These are phyloP conservation scores for Leucophenga varia DNA, from an alignment of 1,140 invertebrate species.

Conservation along the genomic window DNA sequence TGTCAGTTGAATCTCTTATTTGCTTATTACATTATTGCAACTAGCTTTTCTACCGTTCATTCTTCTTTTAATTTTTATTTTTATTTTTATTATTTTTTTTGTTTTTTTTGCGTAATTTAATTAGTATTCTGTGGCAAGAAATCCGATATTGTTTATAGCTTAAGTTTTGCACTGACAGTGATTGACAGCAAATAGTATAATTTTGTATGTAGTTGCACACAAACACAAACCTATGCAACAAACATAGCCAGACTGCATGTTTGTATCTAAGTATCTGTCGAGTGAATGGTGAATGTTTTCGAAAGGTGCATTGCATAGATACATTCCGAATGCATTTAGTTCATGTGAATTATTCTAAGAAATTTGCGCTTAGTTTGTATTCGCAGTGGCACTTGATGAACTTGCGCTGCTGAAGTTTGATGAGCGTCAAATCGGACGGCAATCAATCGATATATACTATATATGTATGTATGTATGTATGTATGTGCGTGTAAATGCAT, in stretches of 20 bases:
- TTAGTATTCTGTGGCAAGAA: constrained; percentile 52
- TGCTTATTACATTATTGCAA: constrained; percentile 28
- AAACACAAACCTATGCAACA: constrained; percentile 3
- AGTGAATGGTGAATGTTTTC: no score
- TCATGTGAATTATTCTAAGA: no score
- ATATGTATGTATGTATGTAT: no score
- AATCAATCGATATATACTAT: no score
- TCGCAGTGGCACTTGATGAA: not conserved
- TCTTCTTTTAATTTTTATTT: constrained; percentile 18
- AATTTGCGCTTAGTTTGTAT: constrained; percentile 10
- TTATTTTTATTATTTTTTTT: constrained; percentile 12
- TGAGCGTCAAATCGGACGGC: no score
- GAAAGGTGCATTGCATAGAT: no score
- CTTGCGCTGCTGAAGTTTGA: not conserved
- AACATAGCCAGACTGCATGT: no score
- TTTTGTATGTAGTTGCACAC: constrained; percentile 5
- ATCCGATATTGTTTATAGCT: constrained; percentile 53
- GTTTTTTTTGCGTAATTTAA: constrained; percentile 49
- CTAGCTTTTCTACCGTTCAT: constrained; percentile 27
- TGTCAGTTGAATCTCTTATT: not conserved
- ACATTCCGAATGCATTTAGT: no score
- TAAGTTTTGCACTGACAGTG: constrained; percentile 47
- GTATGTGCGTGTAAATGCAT: no score
- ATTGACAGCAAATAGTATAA: constrained; percentile 46
- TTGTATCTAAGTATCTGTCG: no score